Base-by-base conservation (phyloP, 2,888 invertebrate genomes). In the Megamerina dolium region DNA sequence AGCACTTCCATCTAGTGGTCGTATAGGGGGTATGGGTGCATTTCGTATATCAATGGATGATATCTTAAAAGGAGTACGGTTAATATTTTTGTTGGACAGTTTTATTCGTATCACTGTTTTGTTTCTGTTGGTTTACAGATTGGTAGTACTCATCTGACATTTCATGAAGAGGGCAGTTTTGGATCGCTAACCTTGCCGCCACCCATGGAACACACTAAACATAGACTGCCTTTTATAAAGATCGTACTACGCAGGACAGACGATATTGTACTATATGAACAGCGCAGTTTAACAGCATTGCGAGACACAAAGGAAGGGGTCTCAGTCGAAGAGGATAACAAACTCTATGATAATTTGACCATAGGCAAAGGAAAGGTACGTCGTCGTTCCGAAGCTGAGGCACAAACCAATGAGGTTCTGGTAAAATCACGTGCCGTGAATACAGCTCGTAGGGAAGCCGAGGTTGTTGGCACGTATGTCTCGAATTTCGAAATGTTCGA, bases 401-500 rank as follows among this genome's bases (percentile, higher is more conserved):
- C 82, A 1, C 87, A 88, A 67, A 87, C 87, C 0, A 70, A 73
- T 3, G 73, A 72, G 31, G 66, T 73, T 26, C 69, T 85, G 4
- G 73, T 72, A n/a, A 87, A 87, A 64, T 75, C 80, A 0, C 74
- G 84, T 8, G 76, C 78, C 45, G 82, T 82, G 0, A 74, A 80
- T 18, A 76, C 81, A 1, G 72, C 73, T 1, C 68, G 74, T 17
- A 74, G 75, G 1, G 66, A 71, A 41, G 78, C 75, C 41, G 73
- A 68, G 39, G 78, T 82, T 54, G 74, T 74, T 3, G 74, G 74
- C 1, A 74, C 79, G 0, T 84, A 81, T 58, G 85, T 84, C 0
- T 85, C 85, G 1, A 74, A 80, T 58, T 87, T 83, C 78, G 84
- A 86, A 54, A 84, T 87, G 80, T 79, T 79, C 57, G 87, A 87